Percentiles rank a stretch among this genome's conserved stretches.
phyloP scores from a whole-genome alignment of 2,888 invertebrate species.

The Lepidonotus clava region DNA sequence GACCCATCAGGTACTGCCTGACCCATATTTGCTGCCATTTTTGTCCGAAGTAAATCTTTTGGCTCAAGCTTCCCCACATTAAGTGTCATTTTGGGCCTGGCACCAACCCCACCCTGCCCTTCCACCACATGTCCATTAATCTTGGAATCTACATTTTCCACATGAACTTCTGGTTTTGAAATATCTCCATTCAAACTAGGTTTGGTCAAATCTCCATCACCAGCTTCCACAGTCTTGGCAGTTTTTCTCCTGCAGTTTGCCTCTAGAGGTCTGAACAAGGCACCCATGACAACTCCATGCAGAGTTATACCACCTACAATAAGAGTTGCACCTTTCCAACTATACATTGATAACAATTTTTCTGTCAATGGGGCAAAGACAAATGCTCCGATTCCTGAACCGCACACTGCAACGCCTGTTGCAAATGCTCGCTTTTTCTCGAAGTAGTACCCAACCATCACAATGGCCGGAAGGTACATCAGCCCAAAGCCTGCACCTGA shows the following conservation, averaged over 20 bases:
- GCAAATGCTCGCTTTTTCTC: constrained; percentile 97
- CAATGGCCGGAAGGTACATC: constrained; percentile 96
- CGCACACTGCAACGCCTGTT: constrained; percentile 97
- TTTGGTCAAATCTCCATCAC: not conserved
- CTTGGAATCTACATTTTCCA: not conserved
- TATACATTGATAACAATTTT: constrained; percentile 84
- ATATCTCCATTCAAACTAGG: not conserved
- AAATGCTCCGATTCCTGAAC: constrained; percentile 96
- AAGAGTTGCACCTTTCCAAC: constrained; percentile 89
- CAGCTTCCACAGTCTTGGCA: not conserved
- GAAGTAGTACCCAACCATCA: constrained; percentile 98
- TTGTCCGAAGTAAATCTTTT: not conserved
- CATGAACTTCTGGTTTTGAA: not conserved
- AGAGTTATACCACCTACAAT: constrained; percentile 90
- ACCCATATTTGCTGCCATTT: not conserved
- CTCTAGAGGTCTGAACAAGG: constrained; percentile 91
- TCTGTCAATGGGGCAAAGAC: constrained; percentile 90
- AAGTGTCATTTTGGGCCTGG: not conserved
- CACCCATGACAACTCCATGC: constrained; percentile 88
- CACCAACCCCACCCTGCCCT: not conserved
- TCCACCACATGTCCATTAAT: not conserved
- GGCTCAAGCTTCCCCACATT: not conserved
- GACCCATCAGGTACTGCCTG: no score
- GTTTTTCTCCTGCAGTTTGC: constrained; percentile 25
- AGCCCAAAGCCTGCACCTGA: constrained; percentile 95